These are phyloP conservation scores for Dipodomys spectabilis DNA, from an alignment of 2,113 vertebrate genomes.

Conservation along the genomic window DNA sequence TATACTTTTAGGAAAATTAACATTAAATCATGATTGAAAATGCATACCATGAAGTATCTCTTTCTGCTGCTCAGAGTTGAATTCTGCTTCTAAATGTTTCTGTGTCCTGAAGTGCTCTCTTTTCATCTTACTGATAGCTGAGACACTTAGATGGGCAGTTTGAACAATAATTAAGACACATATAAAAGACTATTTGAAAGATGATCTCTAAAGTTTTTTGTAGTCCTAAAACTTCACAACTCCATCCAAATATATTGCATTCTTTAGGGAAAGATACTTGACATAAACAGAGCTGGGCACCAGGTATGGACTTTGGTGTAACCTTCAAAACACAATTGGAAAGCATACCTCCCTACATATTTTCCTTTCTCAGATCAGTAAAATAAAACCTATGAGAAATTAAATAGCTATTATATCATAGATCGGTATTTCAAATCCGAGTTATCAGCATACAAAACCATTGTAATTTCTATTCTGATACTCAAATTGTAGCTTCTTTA, in stretches of 20 bases:
- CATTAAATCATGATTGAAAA: constrained; percentile 34
- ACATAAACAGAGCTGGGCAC: background rate
- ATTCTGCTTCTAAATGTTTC: constrained; percentile 42
- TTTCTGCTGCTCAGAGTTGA: constrained; percentile 3
- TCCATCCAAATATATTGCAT: constrained; percentile 3
- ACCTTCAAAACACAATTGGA: background rate
- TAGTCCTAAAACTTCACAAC: background rate
- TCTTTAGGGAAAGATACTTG: background rate
- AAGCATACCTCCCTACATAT: background rate
- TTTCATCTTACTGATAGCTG: constrained; percentile 21
- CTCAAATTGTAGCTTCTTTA: constrained; percentile 20
- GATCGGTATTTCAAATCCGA: constrained; percentile 35
- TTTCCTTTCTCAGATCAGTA: background rate
- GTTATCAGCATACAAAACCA: background rate
- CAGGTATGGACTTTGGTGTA: background rate
- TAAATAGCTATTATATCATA: constrained; percentile 14
- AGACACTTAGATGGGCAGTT: constrained; percentile 56
- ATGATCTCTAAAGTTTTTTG: constrained; percentile 19
- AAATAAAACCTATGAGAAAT: constrained; percentile 45
- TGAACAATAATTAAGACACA: constrained; percentile 38
- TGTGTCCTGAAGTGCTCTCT: constrained; percentile 21
- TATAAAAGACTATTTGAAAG: background rate
- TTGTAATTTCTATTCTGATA: background rate
- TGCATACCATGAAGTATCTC: background rate
- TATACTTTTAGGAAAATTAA: constrained; percentile 27